Base-by-base conservation (phyloP, 2,797 vertebrate genomes). In the Setipinna tenuifilis region DNA sequence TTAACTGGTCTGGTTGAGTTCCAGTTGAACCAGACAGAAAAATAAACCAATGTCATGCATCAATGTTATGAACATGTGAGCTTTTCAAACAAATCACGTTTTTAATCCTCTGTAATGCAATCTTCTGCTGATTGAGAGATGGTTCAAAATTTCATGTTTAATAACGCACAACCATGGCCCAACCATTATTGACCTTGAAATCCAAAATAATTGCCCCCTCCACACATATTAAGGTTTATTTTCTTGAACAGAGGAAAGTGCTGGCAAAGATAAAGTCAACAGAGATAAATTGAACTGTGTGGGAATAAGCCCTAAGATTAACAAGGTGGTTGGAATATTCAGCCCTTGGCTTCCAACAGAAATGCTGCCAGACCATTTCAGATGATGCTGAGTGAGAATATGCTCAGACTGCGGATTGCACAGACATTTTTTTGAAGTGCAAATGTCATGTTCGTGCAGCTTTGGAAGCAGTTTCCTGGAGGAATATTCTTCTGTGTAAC, bases 161-260 rank as follows among this genome's bases (percentile, higher is more conserved):
- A 78, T 44, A 71, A 17, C 12, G 16, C 5, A 31, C 19, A 31
- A 44, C 16, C 35, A 25, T 44, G 71, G 19, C 7, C 35, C 71
- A 35, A 78, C 35, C 71, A 44, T 75, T 75, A 17, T 75, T 19
- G 28, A 75, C 68, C 68, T 75, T 75, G 14, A 75, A 75, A 75
- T 35, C 14, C 3, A 35, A 31, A 75, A 75, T 75, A 16, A 31
- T 75, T 75, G 6, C 28, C 28, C 68, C 31, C 6, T 35, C 16
- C 28, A 41, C 28, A 17, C 68, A 65, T 65, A 25, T 65, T 31
- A 71, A 14, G 25, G 28, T 75, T 75, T 19, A 17, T 19, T 75
- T 35, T 35, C 31, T 16, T 31, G n/a, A 65, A 71, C 7, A 6
- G 28, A 16, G 68, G 31, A 31, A 31, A 31, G 28, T 2, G 11